A percentile compares a stretch with the other conserved stretches of the same genome.
phyloP scores from a whole-genome alignment of 2,113 vertebrate species.

The Blennius ocellaris region DNA sequence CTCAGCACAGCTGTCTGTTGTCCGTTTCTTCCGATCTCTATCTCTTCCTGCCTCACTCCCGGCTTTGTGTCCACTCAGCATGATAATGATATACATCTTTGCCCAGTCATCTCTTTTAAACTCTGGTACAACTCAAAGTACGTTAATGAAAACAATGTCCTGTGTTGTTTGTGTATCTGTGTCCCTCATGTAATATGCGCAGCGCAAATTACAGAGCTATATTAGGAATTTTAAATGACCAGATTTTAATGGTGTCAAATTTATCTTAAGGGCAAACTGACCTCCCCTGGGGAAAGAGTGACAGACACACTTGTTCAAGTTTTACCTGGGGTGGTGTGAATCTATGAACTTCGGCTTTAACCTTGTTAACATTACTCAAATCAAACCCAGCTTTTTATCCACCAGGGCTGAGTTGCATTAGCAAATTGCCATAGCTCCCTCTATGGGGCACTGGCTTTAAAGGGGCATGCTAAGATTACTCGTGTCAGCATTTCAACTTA shows the following conservation, averaged over 20 bases:
- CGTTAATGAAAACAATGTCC: constrained; percentile 18
- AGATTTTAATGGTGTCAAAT: constrained; percentile 1
- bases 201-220: not conserved
- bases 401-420: constrained; percentile 14
- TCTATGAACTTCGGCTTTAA: constrained; percentile 7
- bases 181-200: not conserved
- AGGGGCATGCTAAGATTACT: constrained; percentile 61
- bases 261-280: not conserved
- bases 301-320: not conserved
- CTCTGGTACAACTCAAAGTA: constrained; percentile 47
- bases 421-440: constrained; percentile 58
- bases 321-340: constrained; percentile 4
- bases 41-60: constrained; percentile 59
- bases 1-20: constrained; percentile 81
- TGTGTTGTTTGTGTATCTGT: not conserved
- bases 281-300: not conserved
- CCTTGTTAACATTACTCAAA: constrained; percentile 23
- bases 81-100: constrained; percentile 69
- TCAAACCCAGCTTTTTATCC: constrained; percentile 8
- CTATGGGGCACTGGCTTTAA: constrained; percentile 62
- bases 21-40: constrained; percentile 65
- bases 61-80: constrained; percentile 72
- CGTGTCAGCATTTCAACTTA: constrained; percentile 76
- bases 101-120: constrained; percentile 66
- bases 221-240: not conserved